These are phyloP conservation scores for Desmodus rotundus DNA, from an alignment of 2,113 vertebrate species.

Conservation along the genomic window DNA sequence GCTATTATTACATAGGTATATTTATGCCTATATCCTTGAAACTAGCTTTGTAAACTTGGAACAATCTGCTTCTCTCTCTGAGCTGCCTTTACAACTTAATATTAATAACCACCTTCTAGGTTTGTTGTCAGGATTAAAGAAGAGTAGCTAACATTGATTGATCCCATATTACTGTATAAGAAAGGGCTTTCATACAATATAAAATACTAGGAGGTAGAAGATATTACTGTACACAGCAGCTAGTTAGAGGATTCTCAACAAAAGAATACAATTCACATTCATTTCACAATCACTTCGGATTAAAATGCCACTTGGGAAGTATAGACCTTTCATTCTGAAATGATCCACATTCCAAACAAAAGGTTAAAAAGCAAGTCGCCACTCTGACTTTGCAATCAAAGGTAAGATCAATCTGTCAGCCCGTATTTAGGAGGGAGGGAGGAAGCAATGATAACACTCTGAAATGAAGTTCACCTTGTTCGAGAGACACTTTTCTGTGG, in stretches of 20 bases:
- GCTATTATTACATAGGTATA: neutral
- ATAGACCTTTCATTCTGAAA: slow-evolving; percentile 52
- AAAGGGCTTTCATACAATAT: neutral
- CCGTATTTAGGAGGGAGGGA: slow-evolving; percentile 25
- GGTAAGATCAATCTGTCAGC: slow-evolving; percentile 36
- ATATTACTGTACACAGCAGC: neutral
- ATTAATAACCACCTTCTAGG: neutral
- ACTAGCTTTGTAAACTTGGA: neutral
- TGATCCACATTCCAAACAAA: slow-evolving; percentile 34
- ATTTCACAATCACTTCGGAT: slow-evolving; percentile 60
- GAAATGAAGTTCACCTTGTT: slow-evolving; percentile 16
- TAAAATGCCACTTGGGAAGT: slow-evolving; percentile 61
- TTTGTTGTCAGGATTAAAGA: slow-evolving; percentile 17
- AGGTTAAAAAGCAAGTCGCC: slow-evolving; percentile 55
- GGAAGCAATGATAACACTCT: neutral
- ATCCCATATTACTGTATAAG: neutral
- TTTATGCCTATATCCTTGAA: neutral
- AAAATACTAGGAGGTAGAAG: neutral
- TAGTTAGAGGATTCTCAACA: slow-evolving; percentile 8
- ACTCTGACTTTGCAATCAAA: slow-evolving; percentile 40
- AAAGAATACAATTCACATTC: slow-evolving; percentile 51
- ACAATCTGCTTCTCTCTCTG: neutral
- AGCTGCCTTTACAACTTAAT: neutral
- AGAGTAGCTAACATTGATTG: neutral
- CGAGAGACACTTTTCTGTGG: neutral